A percentile compares a stretch with the other conserved stretches of the same genome.
These are phyloP conservation scores for Drosophila incognita DNA, from an alignment of 2,888 invertebrate species.

Conservation along the genomic window DNA sequence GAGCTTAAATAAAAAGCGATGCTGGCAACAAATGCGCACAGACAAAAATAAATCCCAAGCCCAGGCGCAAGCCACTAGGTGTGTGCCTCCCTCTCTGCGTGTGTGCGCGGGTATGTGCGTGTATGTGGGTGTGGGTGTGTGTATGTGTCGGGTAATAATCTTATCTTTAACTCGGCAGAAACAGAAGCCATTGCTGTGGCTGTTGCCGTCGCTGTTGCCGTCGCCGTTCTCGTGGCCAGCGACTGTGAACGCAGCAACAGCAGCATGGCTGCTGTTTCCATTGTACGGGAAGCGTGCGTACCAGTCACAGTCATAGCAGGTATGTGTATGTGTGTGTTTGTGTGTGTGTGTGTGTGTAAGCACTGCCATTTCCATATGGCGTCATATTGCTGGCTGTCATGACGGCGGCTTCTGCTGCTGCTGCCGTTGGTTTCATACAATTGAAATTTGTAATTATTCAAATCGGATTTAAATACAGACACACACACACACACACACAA, in stretches of 20 bases:
- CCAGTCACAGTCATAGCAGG: conserved; percentile 26
- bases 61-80: conserved; percentile 12
- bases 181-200: conserved; percentile 51
- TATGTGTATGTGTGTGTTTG: conserved; percentile 11
- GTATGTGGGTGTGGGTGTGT: conserved; percentile 19
- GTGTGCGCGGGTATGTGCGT: background rate
- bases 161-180: conserved; percentile 68
- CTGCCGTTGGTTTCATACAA: conserved; percentile 69
- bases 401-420: conserved; percentile 39
- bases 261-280: conserved; percentile 58
- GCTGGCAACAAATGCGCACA: conserved; percentile 23
- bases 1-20: conserved; percentile 29
- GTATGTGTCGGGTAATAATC: conserved; percentile 67
- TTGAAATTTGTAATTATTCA: conserved; percentile 80
- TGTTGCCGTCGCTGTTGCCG: conserved; percentile 29
- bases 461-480: conserved; percentile 73
- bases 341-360: conserved; percentile 24
- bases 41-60: conserved; percentile 58
- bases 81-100: background rate
- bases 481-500: conserved; percentile 15
- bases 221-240: conserved; percentile 38
- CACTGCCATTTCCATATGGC: conserved; percentile 74
- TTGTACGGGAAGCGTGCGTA: conserved; percentile 47
- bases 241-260: conserved; percentile 46
- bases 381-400: conserved; percentile 68